Evolutionary conservation across 2,888 invertebrate genomes (phyloP), one percentile per base, ranked within the genome.

Genomic region (Tetragonula carbonaria): DNA sequence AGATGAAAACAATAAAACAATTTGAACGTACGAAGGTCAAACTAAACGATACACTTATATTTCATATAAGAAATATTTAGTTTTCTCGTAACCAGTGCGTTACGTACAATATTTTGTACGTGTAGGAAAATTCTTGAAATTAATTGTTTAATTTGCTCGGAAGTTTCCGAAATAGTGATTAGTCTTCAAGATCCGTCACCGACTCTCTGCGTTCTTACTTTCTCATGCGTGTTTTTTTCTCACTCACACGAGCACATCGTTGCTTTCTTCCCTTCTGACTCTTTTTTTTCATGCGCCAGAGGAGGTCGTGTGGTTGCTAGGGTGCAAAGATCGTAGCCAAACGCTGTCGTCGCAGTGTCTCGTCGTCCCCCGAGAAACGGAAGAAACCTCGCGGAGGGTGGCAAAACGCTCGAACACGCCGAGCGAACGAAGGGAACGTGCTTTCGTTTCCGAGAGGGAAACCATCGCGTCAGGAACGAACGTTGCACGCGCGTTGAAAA

Each of bases 401-500:
- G 63, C 78, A 62, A 74, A 82, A 71, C 62, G 51, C 28, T 63
- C 18, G 16, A 50, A 65, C 55, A 57, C 51, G 66, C 57, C 75
- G 65, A 50, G 38, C 16, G 67, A 45, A 23, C 33, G 74, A 75
- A 67, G 68, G 53, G 70, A 55, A 68, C 59, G 23, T 53, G 59
- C 53, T 50, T 38, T 38, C 11, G 28, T 50, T 62, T 76, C 53
- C 74, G 28, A n/a, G 71, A 67, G 53, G 66, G 70, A 68, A 79
- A 72, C 82, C 72, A 62, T 76, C 28, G 73, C 18, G 14, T 53
- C 53, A 18, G 53, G 28, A 53, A 73, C 63, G 28, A 53, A 73
- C 63, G 75, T 84, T 71, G 84, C 73, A 73, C 74, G 72, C 80
- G 63, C 70, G 82, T 38, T 72, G 65, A 78, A 45, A 67, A 66